These are phyloP conservation scores for Zaprionus gabonicus DNA, from an alignment of 1,140 invertebrate species.

Conservation along the genomic window DNA sequence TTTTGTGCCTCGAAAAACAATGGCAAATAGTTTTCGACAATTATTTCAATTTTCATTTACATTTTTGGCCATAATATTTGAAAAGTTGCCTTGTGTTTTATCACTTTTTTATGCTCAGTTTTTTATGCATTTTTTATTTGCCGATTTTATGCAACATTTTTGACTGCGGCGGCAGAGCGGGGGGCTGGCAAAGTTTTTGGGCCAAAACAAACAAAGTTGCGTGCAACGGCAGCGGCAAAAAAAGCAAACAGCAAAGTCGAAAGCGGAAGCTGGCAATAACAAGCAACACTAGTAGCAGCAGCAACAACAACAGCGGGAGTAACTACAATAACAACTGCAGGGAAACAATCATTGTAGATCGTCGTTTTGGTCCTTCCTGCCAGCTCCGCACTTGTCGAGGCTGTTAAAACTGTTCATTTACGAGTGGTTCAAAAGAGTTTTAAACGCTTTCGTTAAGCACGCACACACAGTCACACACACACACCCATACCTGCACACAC, in stretches of 20 bases:
- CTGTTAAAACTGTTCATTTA: slow-evolving; percentile 49
- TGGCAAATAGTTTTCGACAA: slow-evolving; percentile 49
- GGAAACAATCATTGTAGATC: slow-evolving; percentile 30
- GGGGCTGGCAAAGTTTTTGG: slow-evolving; percentile 30
- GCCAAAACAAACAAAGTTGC: slow-evolving; percentile 44
- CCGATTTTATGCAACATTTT: slow-evolving; percentile 51
- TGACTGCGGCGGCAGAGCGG: neutral
- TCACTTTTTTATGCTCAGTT: slow-evolving; percentile 5
- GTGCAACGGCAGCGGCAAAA: slow-evolving; percentile 11
- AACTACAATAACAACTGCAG: neutral
- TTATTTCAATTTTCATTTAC: slow-evolving; percentile 57
- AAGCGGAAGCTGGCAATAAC: slow-evolving; percentile 10
- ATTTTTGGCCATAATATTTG: slow-evolving; percentile 51
- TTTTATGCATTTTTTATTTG: slow-evolving; percentile 33
- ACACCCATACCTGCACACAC: neutral
- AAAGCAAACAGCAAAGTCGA: slow-evolving; percentile 29
- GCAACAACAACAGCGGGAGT: neutral
- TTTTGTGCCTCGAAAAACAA: slow-evolving; percentile 24
- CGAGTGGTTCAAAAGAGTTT: slow-evolving; percentile 43
- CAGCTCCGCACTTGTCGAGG: slow-evolving; percentile 2
- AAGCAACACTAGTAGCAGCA: slow-evolving; percentile 3
- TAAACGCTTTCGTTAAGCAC: slow-evolving; percentile 34
- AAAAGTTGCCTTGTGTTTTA: slow-evolving; percentile 26
- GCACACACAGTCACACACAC: neutral
- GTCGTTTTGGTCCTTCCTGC: slow-evolving; percentile 12